A percentile compares a stretch with the other conserved stretches of the same genome.
These are phyloP conservation scores for Cheilosia scutellata DNA, from an alignment of 2,888 invertebrate genomes.

Conservation along the genomic window DNA sequence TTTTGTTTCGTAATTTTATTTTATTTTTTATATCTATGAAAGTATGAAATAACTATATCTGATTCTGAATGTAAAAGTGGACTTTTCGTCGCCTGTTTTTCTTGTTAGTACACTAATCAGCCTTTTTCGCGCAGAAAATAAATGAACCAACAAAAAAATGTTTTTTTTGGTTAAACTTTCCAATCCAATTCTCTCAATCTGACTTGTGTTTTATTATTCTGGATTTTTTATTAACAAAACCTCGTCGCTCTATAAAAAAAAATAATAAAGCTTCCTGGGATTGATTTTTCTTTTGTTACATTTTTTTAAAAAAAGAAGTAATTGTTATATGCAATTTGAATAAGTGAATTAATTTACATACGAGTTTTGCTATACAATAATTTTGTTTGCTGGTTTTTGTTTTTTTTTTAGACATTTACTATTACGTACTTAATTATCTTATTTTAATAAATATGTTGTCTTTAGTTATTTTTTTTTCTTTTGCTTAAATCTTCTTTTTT, in stretches of 20 bases:
- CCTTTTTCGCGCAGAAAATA: slow-evolving; percentile 64
- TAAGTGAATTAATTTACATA: slow-evolving; percentile 75
- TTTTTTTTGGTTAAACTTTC: slow-evolving; percentile 12
- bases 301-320: slow-evolving; percentile 1
- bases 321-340: slow-evolving; percentile 68
- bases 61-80: slow-evolving; percentile 37
- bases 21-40: slow-evolving; percentile 14
- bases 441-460: slow-evolving; percentile 64
- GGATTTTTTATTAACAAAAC: slow-evolving; percentile 60
- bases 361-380: slow-evolving; percentile 38
- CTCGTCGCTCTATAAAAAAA: slow-evolving; percentile 24
- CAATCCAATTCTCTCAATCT: slow-evolving; percentile 27
- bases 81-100: slow-evolving; percentile 28
- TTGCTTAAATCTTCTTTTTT: slow-evolving; percentile 64
- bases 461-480: too few species aligned
- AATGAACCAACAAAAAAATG: slow-evolving; percentile 32
- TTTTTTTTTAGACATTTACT: slow-evolving; percentile 67
- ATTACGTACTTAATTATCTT: slow-evolving; percentile 48
- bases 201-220: slow-evolving; percentile 20
- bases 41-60: slow-evolving; percentile 27
- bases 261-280: slow-evolving; percentile 76
- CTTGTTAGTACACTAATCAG: slow-evolving; percentile 70
- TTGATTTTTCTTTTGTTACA: slow-evolving; percentile 60
- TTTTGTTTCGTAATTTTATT: slow-evolving; percentile 13
- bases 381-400: slow-evolving; percentile 72